Evolutionary conservation across 2,888 invertebrate species (phyloP).

Genomic region (Epsilonema sp.): DNA sequence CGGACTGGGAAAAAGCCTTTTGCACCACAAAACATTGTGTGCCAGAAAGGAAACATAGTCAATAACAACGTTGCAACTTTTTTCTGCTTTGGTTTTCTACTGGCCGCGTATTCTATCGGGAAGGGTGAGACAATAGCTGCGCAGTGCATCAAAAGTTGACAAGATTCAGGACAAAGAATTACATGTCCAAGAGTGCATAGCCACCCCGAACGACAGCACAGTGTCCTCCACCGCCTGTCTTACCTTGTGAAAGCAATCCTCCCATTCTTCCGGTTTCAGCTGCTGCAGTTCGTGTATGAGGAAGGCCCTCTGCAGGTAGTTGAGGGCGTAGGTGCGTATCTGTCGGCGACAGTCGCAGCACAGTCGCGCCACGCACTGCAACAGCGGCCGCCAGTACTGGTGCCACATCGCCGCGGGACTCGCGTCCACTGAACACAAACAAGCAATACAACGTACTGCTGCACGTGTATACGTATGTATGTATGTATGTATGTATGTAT

Average conservation of each 20-base stretch:
- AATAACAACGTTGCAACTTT: too few relatives aligned
- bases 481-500: constrained; percentile 85
- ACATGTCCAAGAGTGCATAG: too few relatives aligned
- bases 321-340: constrained; percentile 71
- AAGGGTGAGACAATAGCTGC: too few relatives aligned
- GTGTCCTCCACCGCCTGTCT: too few relatives aligned
- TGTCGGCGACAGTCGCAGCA: constrained; percentile 75
- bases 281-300: constrained; percentile 74
- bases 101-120: too few relatives aligned
- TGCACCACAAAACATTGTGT: too few relatives aligned
- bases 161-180: too few relatives aligned
- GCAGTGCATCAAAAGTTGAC: too few relatives aligned
- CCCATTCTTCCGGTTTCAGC: constrained; percentile 72
- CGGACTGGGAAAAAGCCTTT: too few relatives aligned
- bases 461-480: constrained; percentile 72
- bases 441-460: constrained; percentile 79
- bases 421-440: constrained; percentile 44
- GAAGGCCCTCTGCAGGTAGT: constrained; percentile 77
- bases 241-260: constrained; percentile 65
- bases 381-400: constrained; percentile 81
- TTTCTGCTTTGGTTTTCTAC: too few relatives aligned
- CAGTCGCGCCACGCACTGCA: constrained; percentile 77
- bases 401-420: constrained; percentile 59
- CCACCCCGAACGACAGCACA: too few relatives aligned
- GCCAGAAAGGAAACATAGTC: too few relatives aligned